Base-by-base conservation (phyloP, 2,113 vertebrate species). In the Heteronetta atricapilla region DNA sequence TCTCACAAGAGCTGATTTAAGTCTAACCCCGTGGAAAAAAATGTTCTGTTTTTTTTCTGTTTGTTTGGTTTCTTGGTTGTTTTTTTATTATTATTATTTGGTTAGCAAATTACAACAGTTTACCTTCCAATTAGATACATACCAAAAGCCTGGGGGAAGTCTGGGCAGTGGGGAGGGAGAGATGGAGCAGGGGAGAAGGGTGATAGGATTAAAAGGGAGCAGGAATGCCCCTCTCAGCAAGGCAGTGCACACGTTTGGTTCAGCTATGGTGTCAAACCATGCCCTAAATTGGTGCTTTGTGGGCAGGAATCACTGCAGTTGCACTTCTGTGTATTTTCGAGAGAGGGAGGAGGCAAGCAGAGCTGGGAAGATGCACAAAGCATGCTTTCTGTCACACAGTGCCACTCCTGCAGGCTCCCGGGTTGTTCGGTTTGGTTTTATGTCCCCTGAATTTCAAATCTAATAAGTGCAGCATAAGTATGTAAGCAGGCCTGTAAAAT, bases 261-360 rank as follows among this genome's bases (percentile, higher is more conserved):
- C 69, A 68, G 6, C 76, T 36, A 19, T 6, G 0, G 17, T 19
- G n/a, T 92, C 77, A 88, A 90, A 56, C n/a, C 42, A 59, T 93
- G 92, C 46, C 92, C 91, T 90, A 68, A 93, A 82, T 90, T 68
- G 56, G 83, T 86, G 69, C 48, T 82, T 64, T 62, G 44, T n/a
- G 69, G 44, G 34, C 36, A 66, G 75, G 67, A 87, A 40, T 82
- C 38, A 13, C 48, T 56, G 70, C 60, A 53, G 53, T 64, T 85
- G 55, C 36, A 13, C 63, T 88, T 85, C 78, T 66, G 78, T 58
- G 1, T 77, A 31, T 93, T 87, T 94, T 94, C 87, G 82, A 73
- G 78, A 50, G 0, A 0, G 7, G 13, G 21, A 84, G 62, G 58
- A 84, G 62, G 53, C 64, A 52, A 44, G 62, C 74, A 67, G 67